Evolutionary conservation across 2,113 vertebrate species (phyloP), one percentile per base, ranked within the genome.

Genomic region (Neolamprologus toae): DNA sequence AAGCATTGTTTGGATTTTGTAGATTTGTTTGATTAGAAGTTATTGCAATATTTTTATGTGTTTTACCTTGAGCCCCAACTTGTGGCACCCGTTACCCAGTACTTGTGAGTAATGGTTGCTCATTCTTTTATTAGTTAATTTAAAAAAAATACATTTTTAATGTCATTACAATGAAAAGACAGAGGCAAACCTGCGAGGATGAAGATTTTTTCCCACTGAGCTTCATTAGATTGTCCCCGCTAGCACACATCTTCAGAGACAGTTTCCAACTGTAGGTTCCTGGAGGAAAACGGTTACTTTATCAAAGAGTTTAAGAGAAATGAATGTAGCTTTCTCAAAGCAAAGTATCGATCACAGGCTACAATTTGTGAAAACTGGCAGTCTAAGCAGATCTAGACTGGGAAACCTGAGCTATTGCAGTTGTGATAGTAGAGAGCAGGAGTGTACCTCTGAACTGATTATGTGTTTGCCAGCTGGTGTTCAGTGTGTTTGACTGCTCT

Each of bases 281-380:
- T 31, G 73, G 45, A n/a, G 23, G 45, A 78, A 78, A 78, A 13
- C 1, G 5, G 73, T 78, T 76, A 8, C 16, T 76, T 31, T 12
- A 76, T 76, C 42, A 76, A 45, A 76, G 23, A 8, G 10, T 78
- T 78, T 31, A 78, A 49, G 26, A 78, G 73, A 78, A 78, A 78
- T 51, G 7, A 78, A 31, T 78, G 73, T 53, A 61, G 49, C 31
- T 59, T 89, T 63, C 42, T 85, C 84, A 63, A 19, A 57, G 80
- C 66, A 23, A 9, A 4, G 40, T 91, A 92, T 91, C 54, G 91
- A 94, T 93, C 59, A 85, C 21, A 31, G 13, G 88, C 81, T 86
- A 19, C 83, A 23, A 9, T 80, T 86, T 80, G 88, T 79, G 21
- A 80, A 89, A 81, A 35, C 68, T 86, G 80, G 89, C 80, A 57